Conservation (phyloP, 2,797 vertebrate genomes). For the Pseudocheirus occidentalis region DNA sequence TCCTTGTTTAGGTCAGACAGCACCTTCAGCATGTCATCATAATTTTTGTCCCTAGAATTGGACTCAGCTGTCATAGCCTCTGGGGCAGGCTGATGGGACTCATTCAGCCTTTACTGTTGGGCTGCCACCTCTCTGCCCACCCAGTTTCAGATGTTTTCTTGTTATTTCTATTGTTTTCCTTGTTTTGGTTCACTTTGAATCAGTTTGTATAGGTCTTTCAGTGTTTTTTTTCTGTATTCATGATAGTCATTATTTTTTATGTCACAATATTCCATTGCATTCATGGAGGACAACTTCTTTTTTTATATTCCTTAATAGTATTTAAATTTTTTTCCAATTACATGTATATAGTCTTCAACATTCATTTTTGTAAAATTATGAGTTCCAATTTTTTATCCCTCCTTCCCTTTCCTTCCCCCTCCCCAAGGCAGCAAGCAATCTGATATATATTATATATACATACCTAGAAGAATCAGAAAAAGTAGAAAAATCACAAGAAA, state of each 20-base stretch:
- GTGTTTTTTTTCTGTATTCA: neutral
- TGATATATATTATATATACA: too few relatives aligned
- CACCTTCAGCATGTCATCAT: conserved; percentile 73
- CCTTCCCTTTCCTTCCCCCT: too few relatives aligned
- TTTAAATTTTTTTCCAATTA: too few relatives aligned
- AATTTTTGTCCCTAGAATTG: conserved; percentile 74
- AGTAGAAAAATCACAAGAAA: too few relatives aligned
- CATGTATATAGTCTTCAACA: too few relatives aligned
- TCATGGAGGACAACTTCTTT: neutral
- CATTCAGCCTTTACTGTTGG: neutral
- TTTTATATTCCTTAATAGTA: too few relatives aligned
- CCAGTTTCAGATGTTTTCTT: too few relatives aligned
- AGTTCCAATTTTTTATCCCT: too few relatives aligned
- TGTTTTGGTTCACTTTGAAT: neutral
- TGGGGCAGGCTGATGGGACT: neutral
- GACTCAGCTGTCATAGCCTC: conserved; percentile 73
- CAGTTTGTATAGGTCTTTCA: neutral
- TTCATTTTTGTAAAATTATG: too few relatives aligned
- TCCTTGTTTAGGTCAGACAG: conserved; percentile 78
- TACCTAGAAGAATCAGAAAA: too few relatives aligned
- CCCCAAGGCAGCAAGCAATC: too few relatives aligned
- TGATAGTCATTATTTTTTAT: neutral
- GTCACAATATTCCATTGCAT: neutral
- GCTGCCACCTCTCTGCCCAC: neutral
- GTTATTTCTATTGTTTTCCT: too few relatives aligned